Evolutionary conservation across 1,140 invertebrate genomes (phyloP).

Genomic region (Cyrtorhinus lividipennis): DNA sequence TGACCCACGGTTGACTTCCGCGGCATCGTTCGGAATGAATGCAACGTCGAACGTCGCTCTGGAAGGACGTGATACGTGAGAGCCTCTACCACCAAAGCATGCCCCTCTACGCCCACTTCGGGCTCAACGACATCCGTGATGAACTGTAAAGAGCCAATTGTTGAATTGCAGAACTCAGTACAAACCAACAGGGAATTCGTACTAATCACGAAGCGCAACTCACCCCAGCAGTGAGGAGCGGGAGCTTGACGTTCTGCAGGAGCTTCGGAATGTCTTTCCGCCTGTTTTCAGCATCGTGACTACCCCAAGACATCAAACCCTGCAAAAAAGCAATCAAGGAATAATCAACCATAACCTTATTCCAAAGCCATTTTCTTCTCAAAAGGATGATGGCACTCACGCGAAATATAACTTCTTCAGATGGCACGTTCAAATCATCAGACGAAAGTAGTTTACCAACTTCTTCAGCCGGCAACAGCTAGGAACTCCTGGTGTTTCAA

Average conservation of each 20-base stretch:
- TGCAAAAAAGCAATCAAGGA: too few species aligned
- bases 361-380: too few species aligned
- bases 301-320: constrained; percentile 75
- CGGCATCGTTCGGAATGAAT: constrained; percentile 65
- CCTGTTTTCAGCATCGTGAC: constrained; percentile 56
- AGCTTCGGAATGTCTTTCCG: constrained; percentile 53
- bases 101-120: constrained; percentile 51
- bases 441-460: constrained; percentile 63
- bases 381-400: too few species aligned
- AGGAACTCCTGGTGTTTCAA: constrained; percentile 81
- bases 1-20: constrained; percentile 80
- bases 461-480: constrained; percentile 54
- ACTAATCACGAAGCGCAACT: too few species aligned
- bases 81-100: constrained; percentile 81
- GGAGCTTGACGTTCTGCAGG: constrained; percentile 67
- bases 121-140: constrained; percentile 71
- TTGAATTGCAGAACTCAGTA: too few species aligned
- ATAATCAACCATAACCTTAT: too few species aligned
- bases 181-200: too few species aligned
- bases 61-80: constrained; percentile 78
- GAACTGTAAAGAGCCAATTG: constrained; percentile 43
- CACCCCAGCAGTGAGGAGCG: constrained; percentile 68
- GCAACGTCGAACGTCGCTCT: constrained; percentile 60
- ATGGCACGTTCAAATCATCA: constrained; percentile 82
- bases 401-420: constrained; percentile 75